Conservation (phyloP, 2,797 vertebrate genomes). For the Champsocephalus gunnari region DNA sequence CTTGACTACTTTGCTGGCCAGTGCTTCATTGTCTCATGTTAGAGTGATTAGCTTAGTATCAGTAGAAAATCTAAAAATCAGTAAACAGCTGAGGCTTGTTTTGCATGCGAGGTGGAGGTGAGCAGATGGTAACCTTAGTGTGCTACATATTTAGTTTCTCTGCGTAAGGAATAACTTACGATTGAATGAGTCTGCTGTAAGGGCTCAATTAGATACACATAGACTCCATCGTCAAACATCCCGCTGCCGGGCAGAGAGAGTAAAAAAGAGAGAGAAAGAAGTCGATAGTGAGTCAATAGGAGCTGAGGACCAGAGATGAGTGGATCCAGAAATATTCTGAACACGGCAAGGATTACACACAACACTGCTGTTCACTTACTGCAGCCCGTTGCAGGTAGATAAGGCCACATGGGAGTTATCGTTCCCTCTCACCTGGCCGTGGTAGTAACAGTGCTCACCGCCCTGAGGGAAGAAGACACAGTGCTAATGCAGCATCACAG, state of each 20-base stretch:
- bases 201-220: constrained; percentile 93
- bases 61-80: background rate
- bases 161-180: constrained; percentile 84
- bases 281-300: constrained; percentile 65
- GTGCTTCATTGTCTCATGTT: constrained; percentile 20
- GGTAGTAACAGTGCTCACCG: constrained; percentile 98
- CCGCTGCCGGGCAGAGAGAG: constrained; percentile 84
- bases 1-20: background rate
- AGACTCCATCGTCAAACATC: constrained; percentile 93
- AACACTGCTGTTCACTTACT: constrained; percentile 87
- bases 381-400: constrained; percentile 97
- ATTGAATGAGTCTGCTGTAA: constrained; percentile 87
- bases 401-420: constrained; percentile 90
- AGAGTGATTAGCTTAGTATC: constrained; percentile 26
- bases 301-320: constrained; percentile 46
- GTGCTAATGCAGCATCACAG: constrained; percentile 52
- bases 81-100: background rate
- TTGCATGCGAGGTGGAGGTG: background rate
- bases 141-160: constrained; percentile 22
- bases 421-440: constrained; percentile 92
- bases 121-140: background rate
- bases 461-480: constrained; percentile 85
- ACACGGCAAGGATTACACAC: constrained; percentile 26
- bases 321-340: constrained; percentile 58
- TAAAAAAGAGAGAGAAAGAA: constrained; percentile 52